phyloP scores from a whole-genome alignment of 2,797 vertebrate species.

The Trematomus bernacchii region DNA sequence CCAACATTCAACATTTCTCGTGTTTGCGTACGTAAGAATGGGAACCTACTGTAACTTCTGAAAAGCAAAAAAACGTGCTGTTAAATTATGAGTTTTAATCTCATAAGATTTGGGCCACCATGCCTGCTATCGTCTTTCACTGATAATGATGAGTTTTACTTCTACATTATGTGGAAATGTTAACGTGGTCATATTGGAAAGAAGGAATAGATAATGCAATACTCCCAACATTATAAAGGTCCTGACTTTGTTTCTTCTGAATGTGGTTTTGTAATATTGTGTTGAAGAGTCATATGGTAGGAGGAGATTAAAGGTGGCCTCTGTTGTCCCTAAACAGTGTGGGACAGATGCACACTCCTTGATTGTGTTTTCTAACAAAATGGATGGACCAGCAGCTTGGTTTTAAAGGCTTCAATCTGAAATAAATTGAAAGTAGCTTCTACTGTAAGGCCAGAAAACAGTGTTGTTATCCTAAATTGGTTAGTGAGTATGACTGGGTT shows the following conservation, averaged over 20 bases:
- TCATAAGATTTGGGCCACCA: neutral
- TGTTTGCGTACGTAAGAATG: neutral
- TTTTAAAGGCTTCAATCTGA: neutral
- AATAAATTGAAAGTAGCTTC: neutral
- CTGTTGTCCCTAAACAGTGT: neutral
- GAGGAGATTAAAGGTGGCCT: neutral
- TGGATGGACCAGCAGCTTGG: neutral
- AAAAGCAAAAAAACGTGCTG: neutral
- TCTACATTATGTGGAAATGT: neutral
- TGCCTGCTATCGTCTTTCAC: neutral
- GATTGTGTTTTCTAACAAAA: too few species aligned
- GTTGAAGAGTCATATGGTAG: neutral
- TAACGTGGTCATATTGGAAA: neutral
- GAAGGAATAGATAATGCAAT: neutral
- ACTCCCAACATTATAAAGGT: neutral
- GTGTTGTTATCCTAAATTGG: neutral
- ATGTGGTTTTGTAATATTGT: neutral
- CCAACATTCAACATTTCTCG: slow-evolving; percentile 26
- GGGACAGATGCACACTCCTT: neutral
- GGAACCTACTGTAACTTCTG: neutral
- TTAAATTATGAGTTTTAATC: neutral
- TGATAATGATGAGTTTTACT: neutral
- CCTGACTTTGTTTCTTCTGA: neutral
- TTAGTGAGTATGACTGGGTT: neutral
- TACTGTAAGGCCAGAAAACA: neutral